A percentile compares a stretch with the other conserved stretches of the same genome.
Evolutionary conservation across 2,888 invertebrate species (phyloP).

Genomic region (Luffia ferchaultella): DNA sequence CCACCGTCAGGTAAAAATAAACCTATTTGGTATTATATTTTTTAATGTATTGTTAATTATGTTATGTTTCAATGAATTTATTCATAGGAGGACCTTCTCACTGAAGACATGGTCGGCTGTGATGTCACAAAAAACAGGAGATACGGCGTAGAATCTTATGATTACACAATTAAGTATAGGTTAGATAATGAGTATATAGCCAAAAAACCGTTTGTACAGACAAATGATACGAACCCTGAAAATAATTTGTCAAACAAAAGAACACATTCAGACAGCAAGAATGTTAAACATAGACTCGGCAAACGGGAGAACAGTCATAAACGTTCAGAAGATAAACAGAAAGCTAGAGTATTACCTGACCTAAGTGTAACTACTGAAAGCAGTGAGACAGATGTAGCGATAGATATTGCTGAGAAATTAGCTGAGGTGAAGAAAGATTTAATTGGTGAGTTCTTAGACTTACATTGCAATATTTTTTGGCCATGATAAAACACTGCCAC

Average conservation of each 20-base stretch:
- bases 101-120: slow-evolving; percentile 80
- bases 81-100: slow-evolving; percentile 83
- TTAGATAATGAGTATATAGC: slow-evolving; percentile 58
- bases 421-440: slow-evolving; percentile 78
- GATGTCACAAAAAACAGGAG: slow-evolving; percentile 74
- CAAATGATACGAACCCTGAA: slow-evolving; percentile 28
- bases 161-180: slow-evolving; percentile 71
- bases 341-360: slow-evolving; percentile 66
- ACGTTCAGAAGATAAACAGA: slow-evolving; percentile 56
- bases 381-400: slow-evolving; percentile 68
- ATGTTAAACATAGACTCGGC: slow-evolving; percentile 64
- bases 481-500: no score
- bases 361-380: slow-evolving; percentile 58
- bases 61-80: no score
- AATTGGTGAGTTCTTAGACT: slow-evolving; percentile 65
- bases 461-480: slow-evolving; percentile 4
- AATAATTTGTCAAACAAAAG: slow-evolving; percentile 58
- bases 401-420: slow-evolving; percentile 77
- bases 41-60: no score
- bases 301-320: slow-evolving; percentile 51
- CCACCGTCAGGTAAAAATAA: no score
- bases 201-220: slow-evolving; percentile 41
- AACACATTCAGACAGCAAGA: slow-evolving; percentile 64
- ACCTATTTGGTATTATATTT: no score
- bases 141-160: slow-evolving; percentile 81